These are phyloP conservation scores for Argyrosomus regius DNA, from an alignment of 2,797 vertebrate genomes.

Conservation along the genomic window DNA sequence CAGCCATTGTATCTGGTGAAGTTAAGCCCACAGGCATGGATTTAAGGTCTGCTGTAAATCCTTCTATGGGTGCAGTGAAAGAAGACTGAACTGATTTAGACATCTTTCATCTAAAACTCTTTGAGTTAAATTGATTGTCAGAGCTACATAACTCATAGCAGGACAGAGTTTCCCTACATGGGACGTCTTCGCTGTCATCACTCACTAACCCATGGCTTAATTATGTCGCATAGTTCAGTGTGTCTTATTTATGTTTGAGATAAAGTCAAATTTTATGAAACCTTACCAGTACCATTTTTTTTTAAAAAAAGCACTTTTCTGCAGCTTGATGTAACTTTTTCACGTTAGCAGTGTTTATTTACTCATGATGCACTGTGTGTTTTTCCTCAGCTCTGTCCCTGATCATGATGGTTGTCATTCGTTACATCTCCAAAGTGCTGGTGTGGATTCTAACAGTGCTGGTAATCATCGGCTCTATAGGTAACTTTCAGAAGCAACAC, in stretches of 20 bases:
- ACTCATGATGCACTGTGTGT: not conserved
- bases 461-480: slow-evolving; percentile 93
- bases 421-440: slow-evolving; percentile 95
- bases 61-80: slow-evolving; percentile 5
- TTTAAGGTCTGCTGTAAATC: slow-evolving; percentile 26
- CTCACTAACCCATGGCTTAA: not conserved
- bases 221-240: not conserved
- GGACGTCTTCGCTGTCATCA: not conserved
- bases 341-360: not conserved
- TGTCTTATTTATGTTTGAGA: not conserved
- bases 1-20: slow-evolving; percentile 20
- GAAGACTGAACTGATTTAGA: slow-evolving; percentile 20
- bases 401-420: slow-evolving; percentile 97
- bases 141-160: not conserved
- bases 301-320: not conserved
- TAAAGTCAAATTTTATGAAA: not conserved
- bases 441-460: slow-evolving; percentile 95
- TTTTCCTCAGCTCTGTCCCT: slow-evolving; percentile 91
- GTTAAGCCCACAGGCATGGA: slow-evolving; percentile 16
- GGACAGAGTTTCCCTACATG: not conserved
- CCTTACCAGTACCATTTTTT: not conserved
- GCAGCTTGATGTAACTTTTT: not conserved
- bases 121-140: slow-evolving; percentile 4
- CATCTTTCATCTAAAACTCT: slow-evolving; percentile 30
- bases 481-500: slow-evolving; percentile 78